These are phyloP conservation scores for Dryobates pubescens DNA, from an alignment of 2,797 vertebrate species.

Conservation along the genomic window DNA sequence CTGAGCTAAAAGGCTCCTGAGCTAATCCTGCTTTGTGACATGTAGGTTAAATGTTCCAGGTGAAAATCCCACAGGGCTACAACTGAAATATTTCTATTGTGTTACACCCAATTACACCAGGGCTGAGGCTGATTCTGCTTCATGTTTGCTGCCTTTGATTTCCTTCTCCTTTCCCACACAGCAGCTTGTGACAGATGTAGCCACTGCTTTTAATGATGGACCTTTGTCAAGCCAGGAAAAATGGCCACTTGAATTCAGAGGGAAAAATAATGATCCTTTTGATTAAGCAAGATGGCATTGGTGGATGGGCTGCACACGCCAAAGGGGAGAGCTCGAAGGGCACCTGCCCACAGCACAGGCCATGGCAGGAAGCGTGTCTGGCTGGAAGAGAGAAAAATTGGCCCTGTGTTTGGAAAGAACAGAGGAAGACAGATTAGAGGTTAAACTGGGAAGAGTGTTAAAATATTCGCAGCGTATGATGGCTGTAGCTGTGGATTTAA, in stretches of 20 bases:
- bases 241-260: background rate
- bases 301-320: background rate
- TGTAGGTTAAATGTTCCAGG: background rate
- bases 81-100: background rate
- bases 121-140: background rate
- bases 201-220: background rate
- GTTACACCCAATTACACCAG: background rate
- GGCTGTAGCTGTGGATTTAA: slow-evolving; percentile 68
- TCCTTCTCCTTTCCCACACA: background rate
- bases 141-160: background rate
- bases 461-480: slow-evolving; percentile 14
- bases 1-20: background rate
- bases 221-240: background rate
- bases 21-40: background rate
- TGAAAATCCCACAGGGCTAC: background rate
- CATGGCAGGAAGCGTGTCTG: background rate
- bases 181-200: background rate
- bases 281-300: background rate
- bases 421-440: slow-evolving; percentile 51
- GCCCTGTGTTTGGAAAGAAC: background rate
- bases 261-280: background rate
- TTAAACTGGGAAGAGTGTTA: slow-evolving; percentile 61
- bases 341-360: background rate
- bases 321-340: slow-evolving; percentile 34
- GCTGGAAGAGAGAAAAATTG: background rate